These are phyloP conservation scores for Istiophorus platypterus DNA, from an alignment of 2,113 vertebrate species.

Conservation along the genomic window DNA sequence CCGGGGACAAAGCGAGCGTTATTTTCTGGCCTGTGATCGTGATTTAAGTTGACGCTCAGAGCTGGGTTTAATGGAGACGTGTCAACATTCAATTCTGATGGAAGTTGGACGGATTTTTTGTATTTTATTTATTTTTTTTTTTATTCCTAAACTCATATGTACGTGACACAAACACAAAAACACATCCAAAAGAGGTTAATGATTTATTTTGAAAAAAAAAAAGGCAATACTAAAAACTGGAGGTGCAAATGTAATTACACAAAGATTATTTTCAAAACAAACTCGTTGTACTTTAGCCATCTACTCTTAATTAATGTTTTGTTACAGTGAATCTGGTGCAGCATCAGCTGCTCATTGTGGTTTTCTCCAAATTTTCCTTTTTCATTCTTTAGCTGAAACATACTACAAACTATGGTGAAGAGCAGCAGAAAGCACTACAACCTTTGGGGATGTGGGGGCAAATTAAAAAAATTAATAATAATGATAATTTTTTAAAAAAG, in stretches of 20 bases:
- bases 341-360: neutral
- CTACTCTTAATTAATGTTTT: neutral
- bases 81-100: neutral
- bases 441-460: too few species aligned
- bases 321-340: neutral
- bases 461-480: neutral
- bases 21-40: constrained; percentile 24
- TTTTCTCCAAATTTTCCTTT: neutral
- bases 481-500: too few species aligned
- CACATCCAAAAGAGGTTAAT: neutral
- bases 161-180: too few species aligned
- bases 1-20: neutral
- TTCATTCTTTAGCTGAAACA: neutral
- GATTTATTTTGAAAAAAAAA: neutral
- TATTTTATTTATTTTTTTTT: too few species aligned
- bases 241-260: neutral
- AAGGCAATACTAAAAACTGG: too few species aligned
- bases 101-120: neutral
- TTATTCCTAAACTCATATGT: too few species aligned
- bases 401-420: neutral
- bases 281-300: neutral
- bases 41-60: constrained; percentile 40
- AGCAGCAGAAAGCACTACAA: too few species aligned
- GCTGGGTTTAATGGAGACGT: constrained; percentile 9
- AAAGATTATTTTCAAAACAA: neutral